These are phyloP conservation scores for Ictalurus punctatus DNA, from an alignment of 2,113 vertebrate species.

Conservation along the genomic window DNA sequence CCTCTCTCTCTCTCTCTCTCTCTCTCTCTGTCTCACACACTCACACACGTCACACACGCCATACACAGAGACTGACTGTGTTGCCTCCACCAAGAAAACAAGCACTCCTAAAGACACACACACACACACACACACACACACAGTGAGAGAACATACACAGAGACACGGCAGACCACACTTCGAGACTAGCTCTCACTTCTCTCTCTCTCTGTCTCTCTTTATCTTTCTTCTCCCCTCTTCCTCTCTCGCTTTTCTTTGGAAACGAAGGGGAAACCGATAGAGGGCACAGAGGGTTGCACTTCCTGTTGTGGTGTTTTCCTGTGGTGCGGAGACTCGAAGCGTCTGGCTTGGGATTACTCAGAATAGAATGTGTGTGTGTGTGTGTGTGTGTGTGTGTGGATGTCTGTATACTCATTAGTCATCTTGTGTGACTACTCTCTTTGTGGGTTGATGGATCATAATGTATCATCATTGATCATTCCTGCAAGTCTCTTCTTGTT, in stretches of 20 bases:
- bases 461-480: constrained; percentile 17
- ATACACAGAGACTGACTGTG: not conserved
- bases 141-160: not conserved
- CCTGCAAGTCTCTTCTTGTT: not conserved
- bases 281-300: constrained; percentile 43
- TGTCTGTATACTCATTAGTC: not conserved
- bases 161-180: not conserved
- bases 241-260: constrained; percentile 13
- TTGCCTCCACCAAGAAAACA: constrained; percentile 5
- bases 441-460: constrained; percentile 24
- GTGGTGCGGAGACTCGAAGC: not conserved
- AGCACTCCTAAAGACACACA: not conserved
- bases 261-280: constrained; percentile 47
- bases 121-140: not conserved
- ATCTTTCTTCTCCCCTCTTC: not conserved
- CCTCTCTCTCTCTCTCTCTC: not conserved
- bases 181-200: not conserved
- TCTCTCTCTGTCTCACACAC: not conserved
- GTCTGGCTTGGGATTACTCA: constrained; percentile 12
- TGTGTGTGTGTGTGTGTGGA: constrained; percentile 21
- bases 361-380: constrained; percentile 31
- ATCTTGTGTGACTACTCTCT: constrained; percentile 3
- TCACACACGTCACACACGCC: not conserved
- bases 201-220: not conserved
- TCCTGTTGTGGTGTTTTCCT: constrained; percentile 56